Base-by-base conservation (phyloP, 2,888 invertebrate genomes). In the Drosophila ustulata region DNA sequence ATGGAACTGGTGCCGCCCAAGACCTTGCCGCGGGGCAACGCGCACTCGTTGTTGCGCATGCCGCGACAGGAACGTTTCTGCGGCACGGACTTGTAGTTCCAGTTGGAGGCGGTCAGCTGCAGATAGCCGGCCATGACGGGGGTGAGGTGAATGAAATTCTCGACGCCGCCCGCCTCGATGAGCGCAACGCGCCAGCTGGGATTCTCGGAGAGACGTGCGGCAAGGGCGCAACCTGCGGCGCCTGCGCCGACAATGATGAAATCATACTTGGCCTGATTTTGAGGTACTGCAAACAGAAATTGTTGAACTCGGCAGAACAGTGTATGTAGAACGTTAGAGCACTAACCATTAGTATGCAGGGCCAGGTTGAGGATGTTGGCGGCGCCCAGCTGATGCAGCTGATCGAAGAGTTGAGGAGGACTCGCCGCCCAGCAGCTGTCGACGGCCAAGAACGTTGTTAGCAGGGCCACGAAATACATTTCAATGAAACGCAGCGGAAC, bases 171-270 rank as follows among this genome's bases (percentile, higher is more conserved):
- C 0, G 94, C 94, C 80, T 94, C 94, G 4, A 94, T 83, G 1
- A 94, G 84, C 4, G 94, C 91, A 9, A 94, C 93, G 2, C 90
- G 92, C 93, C 93, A 93, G 6, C 92, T 80, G 50, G 88, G 90
- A 77, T 92, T 91, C 81, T 93, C 93, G 3, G 92, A 88, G 49
- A 93, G 89, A 3, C 93, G 90, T 66, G 92, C 92, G 0, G 93
- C 93, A 30, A 93, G 64, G 0, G 92, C 91, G 75, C 92, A 91
- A 25, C 97, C 97, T 89, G 97, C 97, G 7, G 97, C 97, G 32
- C 97, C 97, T 1, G 95, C 96, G 6, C 97, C 97, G 7, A 97
- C 94, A 41, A 97, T 93, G 72, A 97, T 96, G 88, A 97, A 97
- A 91, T 97, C 96, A 88, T 96, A 97, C 34, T 94, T 94, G 0